Percentiles rank a stretch among this genome's conserved stretches.
phyloP scores from a whole-genome alignment of 2,888 invertebrate species.

The Drosophila sordidula region DNA sequence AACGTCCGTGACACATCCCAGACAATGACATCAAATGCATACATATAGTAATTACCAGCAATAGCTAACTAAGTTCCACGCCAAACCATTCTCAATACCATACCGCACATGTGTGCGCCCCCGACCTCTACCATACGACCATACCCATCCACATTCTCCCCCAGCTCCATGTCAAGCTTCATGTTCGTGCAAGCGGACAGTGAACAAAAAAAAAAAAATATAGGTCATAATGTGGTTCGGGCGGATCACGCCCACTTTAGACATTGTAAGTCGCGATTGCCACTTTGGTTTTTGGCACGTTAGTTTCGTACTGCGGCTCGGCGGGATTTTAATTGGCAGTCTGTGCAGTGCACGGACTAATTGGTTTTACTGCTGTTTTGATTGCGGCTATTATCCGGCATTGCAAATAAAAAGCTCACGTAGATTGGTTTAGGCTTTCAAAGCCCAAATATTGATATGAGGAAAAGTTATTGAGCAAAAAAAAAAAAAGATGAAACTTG shows the following conservation, averaged over 20 bases:
- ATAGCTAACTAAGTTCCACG: slow-evolving; percentile 24
- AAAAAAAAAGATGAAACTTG: not conserved
- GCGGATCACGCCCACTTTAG: slow-evolving; percentile 2
- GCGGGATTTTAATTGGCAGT: slow-evolving; percentile 53
- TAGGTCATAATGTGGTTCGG: slow-evolving; percentile 56
- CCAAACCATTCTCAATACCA: slow-evolving; percentile 46
- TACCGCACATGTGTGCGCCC: slow-evolving; percentile 28
- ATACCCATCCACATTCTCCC: not conserved
- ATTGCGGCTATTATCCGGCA: slow-evolving; percentile 32
- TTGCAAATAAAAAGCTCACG: slow-evolving; percentile 2
- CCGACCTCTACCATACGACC: too few relatives aligned
- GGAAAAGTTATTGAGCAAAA: not conserved
- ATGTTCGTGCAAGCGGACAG: slow-evolving; percentile 11
- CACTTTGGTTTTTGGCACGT: slow-evolving; percentile 48
- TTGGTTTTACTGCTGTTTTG: slow-evolving; percentile 49
- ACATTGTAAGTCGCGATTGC: slow-evolving; percentile 53
- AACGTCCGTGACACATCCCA: slow-evolving; percentile 7
- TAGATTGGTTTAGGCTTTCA: not conserved
- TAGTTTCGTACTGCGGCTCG: slow-evolving; percentile 18
- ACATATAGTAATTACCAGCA: slow-evolving; percentile 56
- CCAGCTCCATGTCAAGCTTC: not conserved
- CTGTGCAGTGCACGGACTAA: slow-evolving; percentile 43
- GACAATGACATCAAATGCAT: slow-evolving; percentile 26
- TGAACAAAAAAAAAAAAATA: slow-evolving; percentile 14
- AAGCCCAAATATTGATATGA: not conserved